Evolutionary conservation across 2,113 vertebrate species (phyloP), one percentile per base, ranked within the genome.

Genomic region (Cochlearius cochlearius): DNA sequence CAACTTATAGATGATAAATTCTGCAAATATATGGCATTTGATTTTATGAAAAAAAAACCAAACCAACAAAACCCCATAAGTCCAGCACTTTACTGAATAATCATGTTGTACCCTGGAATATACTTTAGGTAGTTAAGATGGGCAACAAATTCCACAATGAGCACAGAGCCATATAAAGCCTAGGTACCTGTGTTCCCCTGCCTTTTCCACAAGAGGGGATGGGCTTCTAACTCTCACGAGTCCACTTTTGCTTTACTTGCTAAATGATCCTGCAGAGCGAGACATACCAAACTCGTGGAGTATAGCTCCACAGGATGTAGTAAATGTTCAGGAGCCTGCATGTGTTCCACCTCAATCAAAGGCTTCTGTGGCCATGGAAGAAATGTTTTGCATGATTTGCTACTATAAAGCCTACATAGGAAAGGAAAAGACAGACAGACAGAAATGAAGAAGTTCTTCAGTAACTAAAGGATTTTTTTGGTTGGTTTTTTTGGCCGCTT

Each of bases 231-330:
- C 27, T 66, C 69, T 88, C 66, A 39, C 0, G 6, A 88, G 60
- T 19, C 43, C 43, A 72, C 27, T 90, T 75, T 18, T 86, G 58
- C 53, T 90, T 88, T 88, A 63, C 62, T 83, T 82, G 58, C 71
- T 90, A 97, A 92, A 82, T 78, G 74, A 94, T 86, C 92, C 88
- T 76, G 82, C 78, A 88, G 88, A 97, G 77, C 0, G 5, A 90
- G 62, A 78, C 74, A 93, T 90, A 92, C 69, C 66, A 92, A 90
- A 95, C 62, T 52, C 0, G 0, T 56, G 88, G 59, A 94, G 59
- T 69, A 80, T 25, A 94, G 63, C 66, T 94, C 74, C 63, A 88
- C 82, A 94, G 74, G 78, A 87, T 59, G 76, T 49, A 89, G 36
- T 81, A 91, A 91, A 93, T 32, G 23, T 38, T 82, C 49, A 82